phyloP scores from a whole-genome alignment of 2,888 invertebrate species.

The Chaitophorus viminalis region DNA sequence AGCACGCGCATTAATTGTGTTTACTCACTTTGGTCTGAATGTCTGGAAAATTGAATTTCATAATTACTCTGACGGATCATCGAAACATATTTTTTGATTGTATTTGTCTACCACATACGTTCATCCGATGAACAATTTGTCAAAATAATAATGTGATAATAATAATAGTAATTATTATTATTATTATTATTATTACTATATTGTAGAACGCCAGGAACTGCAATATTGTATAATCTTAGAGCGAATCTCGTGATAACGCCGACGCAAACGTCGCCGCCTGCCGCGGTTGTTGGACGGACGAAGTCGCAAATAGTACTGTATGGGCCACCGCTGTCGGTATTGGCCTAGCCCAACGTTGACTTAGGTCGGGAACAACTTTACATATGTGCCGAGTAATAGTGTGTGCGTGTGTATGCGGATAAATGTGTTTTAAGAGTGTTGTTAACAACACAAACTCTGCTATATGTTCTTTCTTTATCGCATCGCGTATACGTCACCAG shows the following conservation, averaged over 20 bases:
- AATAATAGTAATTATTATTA: neutral
- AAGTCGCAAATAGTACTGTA: slow-evolving; percentile 49
- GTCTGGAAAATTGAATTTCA: slow-evolving; percentile 45
- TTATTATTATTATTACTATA: too few species aligned
- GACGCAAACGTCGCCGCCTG: slow-evolving; percentile 15
- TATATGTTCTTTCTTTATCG: slow-evolving; percentile 48
- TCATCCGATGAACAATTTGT: neutral
- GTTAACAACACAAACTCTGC: slow-evolving; percentile 9
- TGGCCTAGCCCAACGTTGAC: slow-evolving; percentile 56
- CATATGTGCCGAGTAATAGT: neutral
- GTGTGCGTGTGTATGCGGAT: neutral
- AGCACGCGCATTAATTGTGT: neutral
- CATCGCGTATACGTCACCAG: slow-evolving; percentile 55
- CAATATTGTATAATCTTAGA: neutral
- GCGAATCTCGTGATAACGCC: neutral
- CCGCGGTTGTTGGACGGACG: slow-evolving; percentile 34
- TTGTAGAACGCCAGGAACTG: neutral
- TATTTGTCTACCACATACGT: neutral
- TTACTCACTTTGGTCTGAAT: slow-evolving; percentile 49
- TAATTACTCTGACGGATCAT: slow-evolving; percentile 1
- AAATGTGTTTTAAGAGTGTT: slow-evolving; percentile 18
- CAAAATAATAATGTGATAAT: neutral
- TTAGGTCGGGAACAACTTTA: slow-evolving; percentile 59
- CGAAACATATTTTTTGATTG: neutral
- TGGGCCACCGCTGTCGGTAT: slow-evolving; percentile 21